Evolutionary conservation across 2,888 invertebrate genomes (phyloP).

Genomic region (Schrankia costaestrigalis): DNA sequence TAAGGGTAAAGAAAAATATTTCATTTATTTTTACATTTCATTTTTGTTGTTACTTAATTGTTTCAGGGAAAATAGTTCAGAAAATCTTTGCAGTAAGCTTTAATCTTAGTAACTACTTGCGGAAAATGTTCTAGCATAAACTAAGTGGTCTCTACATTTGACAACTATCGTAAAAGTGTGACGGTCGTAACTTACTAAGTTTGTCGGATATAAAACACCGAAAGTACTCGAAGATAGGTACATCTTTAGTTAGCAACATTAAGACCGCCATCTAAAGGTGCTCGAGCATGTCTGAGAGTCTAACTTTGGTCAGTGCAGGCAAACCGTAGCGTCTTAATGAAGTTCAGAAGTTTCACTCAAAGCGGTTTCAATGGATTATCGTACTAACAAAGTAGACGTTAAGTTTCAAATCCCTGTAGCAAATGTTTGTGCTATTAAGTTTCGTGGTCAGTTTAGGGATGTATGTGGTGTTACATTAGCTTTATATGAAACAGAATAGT

Average conservation of each 20-base stretch:
- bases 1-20: conserved; percentile 41
- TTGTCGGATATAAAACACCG: conserved; percentile 41
- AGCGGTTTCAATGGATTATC: conserved; percentile 36
- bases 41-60: conserved; percentile 9
- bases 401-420: conserved; percentile 39
- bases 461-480: conserved; percentile 33
- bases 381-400: conserved; percentile 36
- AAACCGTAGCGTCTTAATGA: conserved; percentile 71
- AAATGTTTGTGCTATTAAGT: conserved; percentile 32
- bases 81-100: not conserved
- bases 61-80: not conserved
- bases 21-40: conserved; percentile 31
- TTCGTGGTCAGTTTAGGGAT: conserved; percentile 44
- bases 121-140: conserved; percentile 9
- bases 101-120: not conserved
- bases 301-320: conserved; percentile 59
- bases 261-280: conserved; percentile 48
- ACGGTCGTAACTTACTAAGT: conserved; percentile 51
- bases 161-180: conserved; percentile 43
- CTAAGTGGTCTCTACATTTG: conserved; percentile 18
- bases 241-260: conserved; percentile 51
- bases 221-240: conserved; percentile 34
- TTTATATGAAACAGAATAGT: conserved; percentile 25
- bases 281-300: conserved; percentile 55
- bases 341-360: conserved; percentile 54